Conservation (phyloP, 2,113 vertebrate species). For the Myanophis thanlyinensis region DNA sequence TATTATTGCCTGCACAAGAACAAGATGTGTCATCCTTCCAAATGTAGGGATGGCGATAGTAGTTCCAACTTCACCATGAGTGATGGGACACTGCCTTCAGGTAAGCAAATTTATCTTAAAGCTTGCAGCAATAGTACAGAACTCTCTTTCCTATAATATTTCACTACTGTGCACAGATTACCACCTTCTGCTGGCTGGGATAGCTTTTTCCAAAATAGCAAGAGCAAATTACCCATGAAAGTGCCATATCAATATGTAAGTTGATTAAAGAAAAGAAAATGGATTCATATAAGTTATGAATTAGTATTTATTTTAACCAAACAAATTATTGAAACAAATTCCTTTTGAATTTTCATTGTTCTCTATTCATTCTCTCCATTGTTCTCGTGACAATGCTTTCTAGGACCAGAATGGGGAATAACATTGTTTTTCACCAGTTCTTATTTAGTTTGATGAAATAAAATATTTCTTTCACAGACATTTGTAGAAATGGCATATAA, state of each 20-base stretch:
- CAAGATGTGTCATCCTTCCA: not conserved
- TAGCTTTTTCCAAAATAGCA: not conserved
- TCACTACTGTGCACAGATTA: not conserved
- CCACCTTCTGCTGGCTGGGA: not conserved
- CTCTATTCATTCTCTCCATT: too few species aligned
- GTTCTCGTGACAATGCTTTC: not conserved
- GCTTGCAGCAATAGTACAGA: not conserved
- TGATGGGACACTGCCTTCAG: not conserved
- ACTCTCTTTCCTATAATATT: not conserved
- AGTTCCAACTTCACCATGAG: not conserved
- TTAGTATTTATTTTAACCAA: not conserved
- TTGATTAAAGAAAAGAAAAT: not conserved
- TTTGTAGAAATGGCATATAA: not conserved
- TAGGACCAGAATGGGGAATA: not conserved
- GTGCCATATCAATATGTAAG: not conserved
- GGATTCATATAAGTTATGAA: not conserved
- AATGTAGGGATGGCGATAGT: not conserved
- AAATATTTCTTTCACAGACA: not conserved
- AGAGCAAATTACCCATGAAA: not conserved
- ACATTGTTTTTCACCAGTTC: not conserved
- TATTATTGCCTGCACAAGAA: not conserved
- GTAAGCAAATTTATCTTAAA: not conserved
- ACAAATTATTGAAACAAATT: not conserved
- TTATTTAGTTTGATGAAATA: not conserved
- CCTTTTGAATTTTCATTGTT: not conserved